These are phyloP conservation scores for Pachyrhynchus sulphureomaculatus DNA, from an alignment of 1,140 invertebrate genomes.

Conservation along the genomic window DNA sequence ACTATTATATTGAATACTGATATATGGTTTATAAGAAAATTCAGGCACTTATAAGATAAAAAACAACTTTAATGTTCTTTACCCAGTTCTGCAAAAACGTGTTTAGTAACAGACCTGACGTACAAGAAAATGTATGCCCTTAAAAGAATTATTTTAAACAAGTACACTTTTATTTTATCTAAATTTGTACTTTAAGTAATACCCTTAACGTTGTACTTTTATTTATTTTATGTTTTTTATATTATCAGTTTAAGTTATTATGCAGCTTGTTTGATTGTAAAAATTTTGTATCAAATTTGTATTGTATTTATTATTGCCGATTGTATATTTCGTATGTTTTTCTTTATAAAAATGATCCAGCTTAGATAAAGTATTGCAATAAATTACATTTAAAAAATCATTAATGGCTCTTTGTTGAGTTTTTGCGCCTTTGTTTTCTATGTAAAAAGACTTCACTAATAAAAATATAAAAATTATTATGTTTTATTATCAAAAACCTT, in stretches of 20 bases:
- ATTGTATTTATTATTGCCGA: slow-evolving; percentile 39
- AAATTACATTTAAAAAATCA: slow-evolving; percentile 25
- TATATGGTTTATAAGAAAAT: no score
- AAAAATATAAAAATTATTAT: slow-evolving; percentile 4
- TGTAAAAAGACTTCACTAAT: slow-evolving; percentile 13
- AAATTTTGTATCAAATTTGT: slow-evolving; percentile 36
- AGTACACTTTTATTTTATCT: no score
- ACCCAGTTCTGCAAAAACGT: no score
- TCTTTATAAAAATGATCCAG: slow-evolving; percentile 26
- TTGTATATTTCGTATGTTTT: slow-evolving; percentile 36
- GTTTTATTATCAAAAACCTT: no score
- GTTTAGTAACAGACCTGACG: no score
- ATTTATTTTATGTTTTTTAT: slow-evolving; percentile 8
- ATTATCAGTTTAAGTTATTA: slow-evolving; percentile 17
- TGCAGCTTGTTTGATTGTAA: slow-evolving; percentile 28
- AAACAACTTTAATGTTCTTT: no score
- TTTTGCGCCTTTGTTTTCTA: slow-evolving; percentile 9
- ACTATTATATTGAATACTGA: no score
- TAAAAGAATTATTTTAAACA: no score
- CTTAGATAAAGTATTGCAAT: slow-evolving; percentile 39
- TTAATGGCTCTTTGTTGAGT: slow-evolving; percentile 1
- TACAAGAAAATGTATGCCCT: no score
- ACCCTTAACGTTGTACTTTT: not conserved
- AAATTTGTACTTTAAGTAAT: not conserved
- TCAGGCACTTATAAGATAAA: no score